Percentiles rank a stretch among this genome's conserved stretches.
phyloP scores from a whole-genome alignment of 2,113 vertebrate genomes.

The Brachyhypopomus occidentalis region DNA sequence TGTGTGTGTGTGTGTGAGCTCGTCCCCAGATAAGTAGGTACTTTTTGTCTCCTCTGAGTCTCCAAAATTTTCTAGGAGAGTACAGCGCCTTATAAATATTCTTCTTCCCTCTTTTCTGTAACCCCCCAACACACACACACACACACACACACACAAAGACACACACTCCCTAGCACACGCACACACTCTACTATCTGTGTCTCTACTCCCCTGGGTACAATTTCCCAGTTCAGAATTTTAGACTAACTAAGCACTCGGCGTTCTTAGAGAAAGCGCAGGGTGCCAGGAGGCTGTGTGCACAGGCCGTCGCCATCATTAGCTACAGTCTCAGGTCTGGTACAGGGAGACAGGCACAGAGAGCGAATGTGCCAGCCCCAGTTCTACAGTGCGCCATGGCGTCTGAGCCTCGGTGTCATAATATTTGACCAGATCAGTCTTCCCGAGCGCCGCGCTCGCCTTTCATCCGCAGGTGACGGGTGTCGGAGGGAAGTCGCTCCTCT shows the following conservation, averaged over 20 bases:
- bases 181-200: constrained; percentile 52
- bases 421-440: constrained; percentile 51
- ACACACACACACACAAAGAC: too few species aligned
- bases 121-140: too few species aligned
- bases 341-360: constrained; percentile 12
- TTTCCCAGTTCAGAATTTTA: constrained; percentile 70
- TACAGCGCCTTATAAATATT: constrained; percentile 64
- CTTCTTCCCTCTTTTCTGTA: constrained; percentile 35
- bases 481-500: constrained; percentile 38
- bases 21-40: constrained; percentile 17
- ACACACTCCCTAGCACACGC: background rate
- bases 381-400: constrained; percentile 40
- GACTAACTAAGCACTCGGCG: constrained; percentile 66
- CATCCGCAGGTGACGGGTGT: constrained; percentile 36
- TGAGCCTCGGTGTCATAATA: constrained; percentile 51
- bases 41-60: constrained; percentile 24
- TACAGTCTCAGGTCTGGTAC: constrained; percentile 49
- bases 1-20: background rate
- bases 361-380: background rate
- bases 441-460: constrained; percentile 18
- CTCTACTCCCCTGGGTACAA: constrained; percentile 66
- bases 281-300: constrained; percentile 59
- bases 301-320: constrained; percentile 64
- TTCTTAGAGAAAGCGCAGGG: constrained; percentile 53
- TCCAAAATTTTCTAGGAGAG: constrained; percentile 61